Percentiles rank a stretch among this genome's conserved stretches.
These are phyloP conservation scores for Thyatira batis DNA, from an alignment of 2,888 invertebrate species.

Conservation along the genomic window DNA sequence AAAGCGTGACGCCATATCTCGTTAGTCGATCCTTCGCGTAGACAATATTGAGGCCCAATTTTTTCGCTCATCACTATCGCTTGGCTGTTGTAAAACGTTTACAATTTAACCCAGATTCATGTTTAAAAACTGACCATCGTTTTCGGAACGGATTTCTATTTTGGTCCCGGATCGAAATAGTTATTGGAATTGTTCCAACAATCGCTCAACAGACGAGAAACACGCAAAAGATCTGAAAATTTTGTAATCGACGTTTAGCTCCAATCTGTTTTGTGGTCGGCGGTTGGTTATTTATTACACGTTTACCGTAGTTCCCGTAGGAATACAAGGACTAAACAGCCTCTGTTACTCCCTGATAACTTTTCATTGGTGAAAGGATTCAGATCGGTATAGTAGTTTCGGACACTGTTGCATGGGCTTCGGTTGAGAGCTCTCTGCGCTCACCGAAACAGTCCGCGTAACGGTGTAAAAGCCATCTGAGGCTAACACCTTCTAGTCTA, in stretches of 20 bases:
- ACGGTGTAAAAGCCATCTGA: too few relatives aligned
- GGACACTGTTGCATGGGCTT: too few relatives aligned
- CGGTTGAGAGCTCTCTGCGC: too few relatives aligned
- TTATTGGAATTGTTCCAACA: background rate
- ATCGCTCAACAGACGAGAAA: background rate
- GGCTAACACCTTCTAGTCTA: too few relatives aligned
- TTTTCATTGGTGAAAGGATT: too few relatives aligned
- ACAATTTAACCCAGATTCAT: conserved; percentile 1
- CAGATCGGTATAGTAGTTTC: too few relatives aligned
- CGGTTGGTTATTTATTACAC: too few relatives aligned
- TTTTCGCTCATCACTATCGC: background rate
- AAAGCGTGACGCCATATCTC: background rate
- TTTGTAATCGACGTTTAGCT: background rate
- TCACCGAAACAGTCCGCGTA: too few relatives aligned
- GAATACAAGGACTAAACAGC: too few relatives aligned
- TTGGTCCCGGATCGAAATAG: background rate
- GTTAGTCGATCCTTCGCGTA: background rate
- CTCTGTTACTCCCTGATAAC: too few relatives aligned
- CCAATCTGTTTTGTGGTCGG: too few relatives aligned
- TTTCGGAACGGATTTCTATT: background rate
- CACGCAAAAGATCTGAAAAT: background rate
- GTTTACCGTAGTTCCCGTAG: too few relatives aligned
- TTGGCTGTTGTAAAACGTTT: background rate
- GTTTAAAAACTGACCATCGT: background rate
- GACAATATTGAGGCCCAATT: background rate